Evolutionary conservation across 2,888 invertebrate species (phyloP).

Genomic region (Chrysolina americana): DNA sequence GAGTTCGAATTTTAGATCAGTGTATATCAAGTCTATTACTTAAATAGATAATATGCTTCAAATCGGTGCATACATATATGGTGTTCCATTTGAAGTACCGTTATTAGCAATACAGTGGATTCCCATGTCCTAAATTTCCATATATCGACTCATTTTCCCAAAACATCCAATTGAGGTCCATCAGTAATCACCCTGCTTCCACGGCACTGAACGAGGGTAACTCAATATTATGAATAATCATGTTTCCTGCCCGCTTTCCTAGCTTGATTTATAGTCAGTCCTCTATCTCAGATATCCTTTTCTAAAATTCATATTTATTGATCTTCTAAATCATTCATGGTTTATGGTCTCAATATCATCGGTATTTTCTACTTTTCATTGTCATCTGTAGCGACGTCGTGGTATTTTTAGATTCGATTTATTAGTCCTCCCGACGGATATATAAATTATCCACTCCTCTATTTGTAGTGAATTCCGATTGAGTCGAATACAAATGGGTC

Average conservation of each 20-base stretch:
- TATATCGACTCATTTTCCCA: no score
- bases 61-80: no score
- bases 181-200: not conserved
- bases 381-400: slow-evolving; percentile 43
- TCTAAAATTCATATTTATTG: slow-evolving; percentile 50
- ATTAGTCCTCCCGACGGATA: slow-evolving; percentile 26
- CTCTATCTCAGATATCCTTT: slow-evolving; percentile 44
- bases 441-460: slow-evolving; percentile 22
- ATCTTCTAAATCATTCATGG: slow-evolving; percentile 48
- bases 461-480: slow-evolving; percentile 1
- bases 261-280: slow-evolving; percentile 47
- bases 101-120: no score
- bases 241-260: slow-evolving; percentile 47
- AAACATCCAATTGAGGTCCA: no score
- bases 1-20: no score
- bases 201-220: slow-evolving; percentile 27
- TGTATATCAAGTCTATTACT: no score
- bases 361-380: slow-evolving; percentile 44
- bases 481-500: not conserved
- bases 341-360: slow-evolving; percentile 47
- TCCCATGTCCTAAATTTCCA: no score
- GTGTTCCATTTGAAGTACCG: no score
- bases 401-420: slow-evolving; percentile 31
- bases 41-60: no score
- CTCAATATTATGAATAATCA: slow-evolving; percentile 52